These are phyloP conservation scores for Piaya cayana DNA, from an alignment of 2,113 vertebrate genomes.

Conservation along the genomic window DNA sequence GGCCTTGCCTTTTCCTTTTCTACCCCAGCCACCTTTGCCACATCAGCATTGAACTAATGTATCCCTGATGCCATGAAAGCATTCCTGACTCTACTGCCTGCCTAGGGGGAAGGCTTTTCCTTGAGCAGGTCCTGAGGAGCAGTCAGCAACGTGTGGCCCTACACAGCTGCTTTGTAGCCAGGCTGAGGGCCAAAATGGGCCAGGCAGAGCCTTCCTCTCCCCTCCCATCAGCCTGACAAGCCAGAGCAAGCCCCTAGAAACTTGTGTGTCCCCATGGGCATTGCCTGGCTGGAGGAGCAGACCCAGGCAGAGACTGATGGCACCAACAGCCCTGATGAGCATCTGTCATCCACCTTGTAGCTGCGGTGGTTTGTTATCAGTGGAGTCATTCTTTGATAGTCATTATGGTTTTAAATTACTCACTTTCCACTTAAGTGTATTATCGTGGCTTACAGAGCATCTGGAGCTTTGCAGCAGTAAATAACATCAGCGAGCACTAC, in stretches of 20 bases:
- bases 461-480: conserved; percentile 8
- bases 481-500: neutral
- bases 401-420: conserved; percentile 10
- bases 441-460: conserved; percentile 9
- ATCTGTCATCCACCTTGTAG: accelerated
- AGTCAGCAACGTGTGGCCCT: neutral
- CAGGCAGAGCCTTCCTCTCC: neutral
- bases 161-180: neutral
- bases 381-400: neutral
- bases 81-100: neutral
- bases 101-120: neutral
- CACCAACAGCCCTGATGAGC: accelerated
- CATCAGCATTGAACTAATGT: accelerated
- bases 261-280: neutral
- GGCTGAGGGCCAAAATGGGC: neutral
- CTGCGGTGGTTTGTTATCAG: neutral
- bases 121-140: neutral
- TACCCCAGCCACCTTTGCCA: neutral
- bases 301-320: neutral
- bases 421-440: conserved; percentile 48
- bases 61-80: neutral
- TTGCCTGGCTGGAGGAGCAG: accelerated
- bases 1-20: neutral
- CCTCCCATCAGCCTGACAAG: neutral
- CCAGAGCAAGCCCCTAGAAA: neutral